Evolutionary conservation across 2,888 invertebrate species (phyloP).

Genomic region (Copidosoma aretas): DNA sequence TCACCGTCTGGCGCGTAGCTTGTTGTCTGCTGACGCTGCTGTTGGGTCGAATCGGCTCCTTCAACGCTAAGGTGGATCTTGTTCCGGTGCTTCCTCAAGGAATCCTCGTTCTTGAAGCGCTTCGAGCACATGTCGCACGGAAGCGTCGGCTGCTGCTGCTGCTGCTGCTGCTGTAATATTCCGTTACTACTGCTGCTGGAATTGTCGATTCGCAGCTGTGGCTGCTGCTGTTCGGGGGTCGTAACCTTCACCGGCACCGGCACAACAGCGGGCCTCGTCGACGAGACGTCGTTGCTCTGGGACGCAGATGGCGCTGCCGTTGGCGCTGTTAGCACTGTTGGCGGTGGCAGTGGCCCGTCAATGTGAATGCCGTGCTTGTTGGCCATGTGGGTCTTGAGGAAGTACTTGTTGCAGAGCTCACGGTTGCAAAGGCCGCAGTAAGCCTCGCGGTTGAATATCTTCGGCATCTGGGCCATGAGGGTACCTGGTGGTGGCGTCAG

Average conservation of each 20-base stretch:
- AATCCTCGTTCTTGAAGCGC: constrained; percentile 76
- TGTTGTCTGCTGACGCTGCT: constrained; percentile 22
- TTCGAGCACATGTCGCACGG: constrained; percentile 77
- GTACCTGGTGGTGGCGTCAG: too few species aligned
- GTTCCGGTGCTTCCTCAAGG: constrained; percentile 74
- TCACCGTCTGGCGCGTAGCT: constrained; percentile 44
- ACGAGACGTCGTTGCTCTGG: constrained; percentile 53
- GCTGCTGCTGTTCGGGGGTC: constrained; percentile 37
- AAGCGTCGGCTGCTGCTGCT: constrained; percentile 51
- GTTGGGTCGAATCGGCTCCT: constrained; percentile 45
- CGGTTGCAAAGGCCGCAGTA: constrained; percentile 98
- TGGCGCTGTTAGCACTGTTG: constrained; percentile 15
- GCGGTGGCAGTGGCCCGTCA: constrained; percentile 61
- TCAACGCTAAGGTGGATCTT: constrained; percentile 67
- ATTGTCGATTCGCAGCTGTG: constrained; percentile 40
- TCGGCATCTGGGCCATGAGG: constrained; percentile 65
- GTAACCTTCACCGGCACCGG: too few species aligned
- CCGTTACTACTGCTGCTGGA: constrained; percentile 27
- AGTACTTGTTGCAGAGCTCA: constrained; percentile 98
- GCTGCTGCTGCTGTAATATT: constrained; percentile 12
- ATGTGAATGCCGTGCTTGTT: constrained; percentile 95
- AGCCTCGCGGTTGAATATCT: constrained; percentile 96
- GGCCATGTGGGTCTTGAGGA: constrained; percentile 96
- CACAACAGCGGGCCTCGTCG: not conserved
- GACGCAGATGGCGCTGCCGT: constrained; percentile 52